Evolutionary conservation across 2,888 invertebrate genomes (phyloP).

Genomic region (Rhamnusium bicolor): DNA sequence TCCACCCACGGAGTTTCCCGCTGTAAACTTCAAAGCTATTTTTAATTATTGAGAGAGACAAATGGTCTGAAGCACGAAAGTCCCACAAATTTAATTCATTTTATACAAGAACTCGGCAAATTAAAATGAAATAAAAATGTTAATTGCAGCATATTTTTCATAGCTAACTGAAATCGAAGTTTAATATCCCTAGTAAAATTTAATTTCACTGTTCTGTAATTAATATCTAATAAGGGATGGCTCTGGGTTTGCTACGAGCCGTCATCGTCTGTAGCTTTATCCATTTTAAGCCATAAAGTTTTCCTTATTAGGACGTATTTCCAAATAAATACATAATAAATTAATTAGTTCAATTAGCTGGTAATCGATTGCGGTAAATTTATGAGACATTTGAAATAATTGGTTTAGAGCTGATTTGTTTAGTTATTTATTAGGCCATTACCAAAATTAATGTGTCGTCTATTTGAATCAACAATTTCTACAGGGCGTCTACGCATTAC

Average conservation of each 20-base stretch:
- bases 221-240: slow-evolving; percentile 5
- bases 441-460: neutral
- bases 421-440: slow-evolving; percentile 21
- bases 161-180: slow-evolving; percentile 7
- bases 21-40: slow-evolving; percentile 8
- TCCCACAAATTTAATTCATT: neutral
- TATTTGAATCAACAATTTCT: neutral
- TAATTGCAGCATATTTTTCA: slow-evolving; percentile 15
- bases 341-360: slow-evolving; percentile 19
- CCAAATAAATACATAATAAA: slow-evolving; percentile 23
- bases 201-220: neutral
- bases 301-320: neutral
- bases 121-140: slow-evolving; percentile 21
- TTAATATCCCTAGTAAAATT: slow-evolving; percentile 2
- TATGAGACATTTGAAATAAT: slow-evolving; percentile 22
- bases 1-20: neutral
- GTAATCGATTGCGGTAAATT: slow-evolving; percentile 8
- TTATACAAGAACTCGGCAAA: neutral
- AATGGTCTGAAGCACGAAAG: slow-evolving; percentile 8
- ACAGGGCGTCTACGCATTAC: neutral
- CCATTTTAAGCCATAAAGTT: neutral
- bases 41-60: slow-evolving; percentile 22
- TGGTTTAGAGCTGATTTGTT: slow-evolving; percentile 10
- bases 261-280: neutral
- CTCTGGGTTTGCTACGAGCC: neutral